Evolutionary conservation across 37 sponge, comb jelly and placozoan genomes (phyloP).

Genomic region (Eunapius fragilis): DNA sequence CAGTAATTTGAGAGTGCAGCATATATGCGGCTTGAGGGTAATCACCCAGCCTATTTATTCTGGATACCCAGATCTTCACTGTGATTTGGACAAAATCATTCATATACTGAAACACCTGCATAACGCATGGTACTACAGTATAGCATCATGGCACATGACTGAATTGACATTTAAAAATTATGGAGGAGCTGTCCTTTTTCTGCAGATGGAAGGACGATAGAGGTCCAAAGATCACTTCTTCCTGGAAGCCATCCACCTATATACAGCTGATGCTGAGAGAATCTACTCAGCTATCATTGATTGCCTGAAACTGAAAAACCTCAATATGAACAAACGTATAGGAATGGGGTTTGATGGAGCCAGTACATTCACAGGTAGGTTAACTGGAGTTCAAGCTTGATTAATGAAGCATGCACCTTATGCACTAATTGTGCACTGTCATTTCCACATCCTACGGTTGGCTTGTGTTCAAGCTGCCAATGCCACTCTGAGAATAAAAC

Average conservation of each 20-base stretch:
- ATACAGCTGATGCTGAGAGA: slow-evolving; percentile 43
- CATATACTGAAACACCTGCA: slow-evolving; percentile 48
- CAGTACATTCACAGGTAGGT: slow-evolving; percentile 57
- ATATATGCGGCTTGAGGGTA: slow-evolving; percentile 30
- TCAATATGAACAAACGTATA: slow-evolving; percentile 24
- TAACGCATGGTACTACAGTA: slow-evolving; percentile 46
- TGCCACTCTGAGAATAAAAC: slow-evolving; percentile 34
- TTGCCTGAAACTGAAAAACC: slow-evolving; percentile 55
- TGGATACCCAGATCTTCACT: slow-evolving; percentile 4
- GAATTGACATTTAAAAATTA: slow-evolving; percentile 69
- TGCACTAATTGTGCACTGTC: slow-evolving; percentile 53
- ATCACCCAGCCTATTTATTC: background rate
- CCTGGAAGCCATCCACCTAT: slow-evolving; percentile 63
- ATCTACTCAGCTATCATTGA: slow-evolving; percentile 42
- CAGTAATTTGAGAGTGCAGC: slow-evolving; percentile 22
- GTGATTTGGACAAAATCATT: slow-evolving; percentile 1
- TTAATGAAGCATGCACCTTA: slow-evolving; percentile 52
- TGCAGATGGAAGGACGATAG: slow-evolving; percentile 78
- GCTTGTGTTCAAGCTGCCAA: slow-evolving; percentile 77
- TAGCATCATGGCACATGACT: slow-evolving; percentile 75
- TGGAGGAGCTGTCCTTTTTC: slow-evolving; percentile 72
- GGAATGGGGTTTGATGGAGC: slow-evolving; percentile 78
- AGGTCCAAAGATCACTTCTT: slow-evolving; percentile 65
- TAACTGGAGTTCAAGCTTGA: slow-evolving; percentile 47
- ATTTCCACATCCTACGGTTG: slow-evolving; percentile 53